Base-by-base conservation (phyloP, 2,888 invertebrate genomes). In the Deilephila porcellus region DNA sequence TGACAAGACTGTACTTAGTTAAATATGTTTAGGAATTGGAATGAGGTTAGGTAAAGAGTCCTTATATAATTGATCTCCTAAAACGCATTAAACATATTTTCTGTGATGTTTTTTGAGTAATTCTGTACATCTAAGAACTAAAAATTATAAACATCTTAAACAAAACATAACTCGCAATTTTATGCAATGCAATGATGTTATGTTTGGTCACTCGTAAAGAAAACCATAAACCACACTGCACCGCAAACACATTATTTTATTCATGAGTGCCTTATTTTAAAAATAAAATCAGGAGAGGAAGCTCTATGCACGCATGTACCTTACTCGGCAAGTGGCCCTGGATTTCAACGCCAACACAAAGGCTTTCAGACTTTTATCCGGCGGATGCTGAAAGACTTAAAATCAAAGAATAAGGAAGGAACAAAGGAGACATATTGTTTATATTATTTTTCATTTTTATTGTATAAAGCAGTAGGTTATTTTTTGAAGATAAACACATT, bases 361-460 rank as follows among this genome's bases (percentile, higher is more conserved):
- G 85, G 87, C 88, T 91, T 90, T 89, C 83, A 90, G 86, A 89
- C 89, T 90, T 89, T 88, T 86, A 88, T 85, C 86, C 83, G 87
- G 82, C 78, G 82, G 83, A 84, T 85, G 82, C 78, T 80, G 75
- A 73, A 79, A 85, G 82, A 86, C 83, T 83, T 82, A 67, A n/a
- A 62, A 52, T 20, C 71, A 72, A 60, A 72, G 74, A 74, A 25
- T 67, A 67, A 67, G 52, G 52, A 67, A 17, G 1, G 6, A 14
- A 45, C n/a, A 67, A 52, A 67, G 14, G 25, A 4, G 67, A 67
- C 67, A 67, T 4, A 45, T 5, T 34, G 19, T 62, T 37, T n/a
- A 64, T n/a, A 64, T 64, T 45, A 11, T 64, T 17, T 45, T 45
- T 37, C 11, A 8, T 37, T 37, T 8, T 8, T 45, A 14, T 45